Evolutionary conservation across 92 coral and sea anemone genomes (phyloP).

Genomic region (Blastomussa wellsi): DNA sequence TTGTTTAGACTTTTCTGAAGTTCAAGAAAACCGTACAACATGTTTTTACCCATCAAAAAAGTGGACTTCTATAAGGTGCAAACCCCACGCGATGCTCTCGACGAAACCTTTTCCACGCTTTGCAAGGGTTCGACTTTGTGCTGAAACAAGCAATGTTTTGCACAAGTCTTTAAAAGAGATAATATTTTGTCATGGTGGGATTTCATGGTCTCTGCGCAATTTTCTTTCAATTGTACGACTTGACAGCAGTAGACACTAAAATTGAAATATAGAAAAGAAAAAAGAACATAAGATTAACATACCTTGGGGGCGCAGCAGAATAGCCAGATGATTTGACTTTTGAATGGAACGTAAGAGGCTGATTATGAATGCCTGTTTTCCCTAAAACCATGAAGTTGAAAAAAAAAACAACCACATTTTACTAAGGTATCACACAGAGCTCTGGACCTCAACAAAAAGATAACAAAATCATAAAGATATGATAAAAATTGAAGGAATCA

Average conservation of each 20-base stretch:
- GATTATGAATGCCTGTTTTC: constrained; percentile 54
- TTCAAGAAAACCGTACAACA: neutral
- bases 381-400: constrained; percentile 13
- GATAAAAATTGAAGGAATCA: too few relatives aligned
- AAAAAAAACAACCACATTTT: neutral
- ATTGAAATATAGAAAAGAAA: neutral
- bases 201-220: neutral
- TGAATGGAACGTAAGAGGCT: constrained; percentile 88
- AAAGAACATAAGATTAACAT: too few relatives aligned
- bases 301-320: constrained; percentile 79
- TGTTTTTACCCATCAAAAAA: neutral
- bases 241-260: neutral
- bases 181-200: neutral
- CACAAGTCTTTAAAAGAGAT: neutral
- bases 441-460: too few relatives aligned
- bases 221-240: neutral
- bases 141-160: neutral
- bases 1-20: neutral
- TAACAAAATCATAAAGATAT: too few relatives aligned
- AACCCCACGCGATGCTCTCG: neutral
- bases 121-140: neutral
- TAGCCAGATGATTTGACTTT: constrained; percentile 97
- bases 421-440: too few relatives aligned
- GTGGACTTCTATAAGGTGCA: neutral
- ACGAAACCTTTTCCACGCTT: neutral